A percentile compares a stretch with the other conserved stretches of the same genome.
Conservation (phyloP, 2,888 invertebrate genomes). For the Nomada hirtipes region DNA sequence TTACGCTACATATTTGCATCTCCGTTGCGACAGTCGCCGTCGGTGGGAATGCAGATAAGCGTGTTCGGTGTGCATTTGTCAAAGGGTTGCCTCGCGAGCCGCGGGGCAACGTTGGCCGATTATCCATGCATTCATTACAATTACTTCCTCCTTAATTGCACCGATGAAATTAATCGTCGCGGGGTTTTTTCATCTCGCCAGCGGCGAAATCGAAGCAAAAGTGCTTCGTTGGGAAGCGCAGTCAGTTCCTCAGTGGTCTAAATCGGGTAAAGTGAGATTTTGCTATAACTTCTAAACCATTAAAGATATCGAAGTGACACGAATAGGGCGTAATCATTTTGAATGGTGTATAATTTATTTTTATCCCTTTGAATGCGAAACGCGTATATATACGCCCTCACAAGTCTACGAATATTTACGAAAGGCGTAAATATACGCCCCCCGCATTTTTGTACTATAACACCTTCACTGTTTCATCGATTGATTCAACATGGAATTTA, state of each 20-base stretch:
- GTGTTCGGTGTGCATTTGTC: slow-evolving; percentile 65
- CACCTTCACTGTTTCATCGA: no score
- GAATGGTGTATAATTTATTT: no score
- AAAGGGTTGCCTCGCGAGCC: slow-evolving; percentile 39
- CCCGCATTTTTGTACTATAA: no score
- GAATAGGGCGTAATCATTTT: no score
- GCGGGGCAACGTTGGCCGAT: slow-evolving; percentile 50
- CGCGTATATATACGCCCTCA: no score
- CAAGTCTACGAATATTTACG: no score
- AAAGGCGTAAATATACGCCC: no score
- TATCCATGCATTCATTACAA: slow-evolving; percentile 71
- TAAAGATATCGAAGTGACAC: no score
- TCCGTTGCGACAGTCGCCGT: slow-evolving; percentile 48
- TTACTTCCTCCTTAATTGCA: slow-evolving; percentile 73
- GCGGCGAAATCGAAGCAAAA: slow-evolving; percentile 20
- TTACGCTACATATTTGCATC: slow-evolving; percentile 54
- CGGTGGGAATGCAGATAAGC: slow-evolving; percentile 64
- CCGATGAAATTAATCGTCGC: slow-evolving; percentile 71
- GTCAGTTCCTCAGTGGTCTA: not conserved
- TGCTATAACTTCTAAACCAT: not conserved
- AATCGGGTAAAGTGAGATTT: no score
- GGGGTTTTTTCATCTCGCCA: slow-evolving; percentile 14
- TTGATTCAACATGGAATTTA: no score
- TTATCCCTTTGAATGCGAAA: no score
- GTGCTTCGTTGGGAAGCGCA: slow-evolving; percentile 30